These are phyloP conservation scores for Dunckerocampus dactyliophorus DNA, from an alignment of 2,113 vertebrate species.

Conservation along the genomic window DNA sequence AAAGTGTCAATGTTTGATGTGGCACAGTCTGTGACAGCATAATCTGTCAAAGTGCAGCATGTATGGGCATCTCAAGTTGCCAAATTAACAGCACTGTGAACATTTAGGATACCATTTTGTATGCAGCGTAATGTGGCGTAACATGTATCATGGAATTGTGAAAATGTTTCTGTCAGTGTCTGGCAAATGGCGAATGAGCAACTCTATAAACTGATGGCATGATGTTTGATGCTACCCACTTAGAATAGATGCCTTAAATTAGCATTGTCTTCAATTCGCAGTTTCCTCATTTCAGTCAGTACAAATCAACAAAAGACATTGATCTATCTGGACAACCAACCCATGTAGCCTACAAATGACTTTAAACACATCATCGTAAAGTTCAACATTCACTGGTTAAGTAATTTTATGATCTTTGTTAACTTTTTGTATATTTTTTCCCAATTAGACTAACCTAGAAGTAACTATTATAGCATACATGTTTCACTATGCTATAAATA, in stretches of 20 bases:
- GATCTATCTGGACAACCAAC: too few species aligned
- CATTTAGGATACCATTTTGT: not conserved
- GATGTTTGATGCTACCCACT: not conserved
- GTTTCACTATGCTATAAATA: too few species aligned
- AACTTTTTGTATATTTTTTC: too few species aligned
- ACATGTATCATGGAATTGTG: not conserved
- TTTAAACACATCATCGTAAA: too few species aligned
- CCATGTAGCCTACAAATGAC: too few species aligned
- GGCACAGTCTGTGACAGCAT: not conserved
- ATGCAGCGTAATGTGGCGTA: not conserved
- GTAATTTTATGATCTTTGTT: too few species aligned
- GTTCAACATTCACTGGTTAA: too few species aligned
- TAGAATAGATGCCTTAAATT: not conserved
- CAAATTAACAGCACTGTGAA: not conserved
- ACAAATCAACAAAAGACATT: too few species aligned
- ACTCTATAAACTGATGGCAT: not conserved
- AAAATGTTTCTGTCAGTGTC: not conserved
- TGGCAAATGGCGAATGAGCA: not conserved
- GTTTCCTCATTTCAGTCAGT: too few species aligned
- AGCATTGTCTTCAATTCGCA: too few species aligned
- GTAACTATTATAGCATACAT: too few species aligned
- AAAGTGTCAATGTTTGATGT: not conserved
- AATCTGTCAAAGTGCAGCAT: not conserved
- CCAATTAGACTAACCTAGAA: too few species aligned
- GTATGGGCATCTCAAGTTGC: not conserved